Evolutionary conservation across 2,888 invertebrate genomes (phyloP).

Genomic region (Blastobasis adustella): DNA sequence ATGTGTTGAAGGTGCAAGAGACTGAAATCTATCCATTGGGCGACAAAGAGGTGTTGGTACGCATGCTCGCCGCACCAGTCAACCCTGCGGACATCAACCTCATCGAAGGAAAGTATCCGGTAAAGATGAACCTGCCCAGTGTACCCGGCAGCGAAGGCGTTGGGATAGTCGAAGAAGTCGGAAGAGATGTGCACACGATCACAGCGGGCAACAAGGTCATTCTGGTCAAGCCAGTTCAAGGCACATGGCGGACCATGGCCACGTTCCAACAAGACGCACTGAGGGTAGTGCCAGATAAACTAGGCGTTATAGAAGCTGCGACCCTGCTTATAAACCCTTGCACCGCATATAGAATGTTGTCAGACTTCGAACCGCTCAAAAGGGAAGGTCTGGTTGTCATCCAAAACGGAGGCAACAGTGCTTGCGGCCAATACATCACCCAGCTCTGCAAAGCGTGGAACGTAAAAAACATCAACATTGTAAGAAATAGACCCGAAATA

Average conservation of each 20-base stretch:
- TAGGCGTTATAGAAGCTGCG: constrained; percentile 86
- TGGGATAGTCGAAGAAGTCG: constrained; percentile 72
- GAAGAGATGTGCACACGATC: constrained; percentile 32
- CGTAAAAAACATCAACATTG: constrained; percentile 87
- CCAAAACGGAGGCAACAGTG: constrained; percentile 98
- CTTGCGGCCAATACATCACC: constrained; percentile 96
- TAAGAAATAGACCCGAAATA: constrained; percentile 87
- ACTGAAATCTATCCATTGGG: constrained; percentile 63
- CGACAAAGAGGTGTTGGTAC: constrained; percentile 82
- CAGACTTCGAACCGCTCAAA: constrained; percentile 84
- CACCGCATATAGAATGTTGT: constrained; percentile 96
- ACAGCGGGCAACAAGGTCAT: constrained; percentile 84
- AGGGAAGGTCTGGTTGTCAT: constrained; percentile 86
- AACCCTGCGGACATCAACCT: constrained; percentile 99
- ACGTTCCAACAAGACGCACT: constrained; percentile 76
- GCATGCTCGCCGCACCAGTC: constrained; percentile 92
- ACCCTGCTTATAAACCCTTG: constrained; percentile 96
- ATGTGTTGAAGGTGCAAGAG: constrained; percentile 80
- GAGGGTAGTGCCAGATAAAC: constrained; percentile 79
- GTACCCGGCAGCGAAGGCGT: constrained; percentile 97
- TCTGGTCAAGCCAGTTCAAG: constrained; percentile 56
- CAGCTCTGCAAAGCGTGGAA: constrained; percentile 90
- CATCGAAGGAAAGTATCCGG: constrained; percentile 81
- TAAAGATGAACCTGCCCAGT: constrained; percentile 83
- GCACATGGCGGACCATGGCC: constrained; percentile 74